Percentiles rank a stretch among this genome's conserved stretches.
Evolutionary conservation across 37 sponge, comb jelly and placozoan species (phyloP).

Genomic region (Haliclona indistincta): DNA sequence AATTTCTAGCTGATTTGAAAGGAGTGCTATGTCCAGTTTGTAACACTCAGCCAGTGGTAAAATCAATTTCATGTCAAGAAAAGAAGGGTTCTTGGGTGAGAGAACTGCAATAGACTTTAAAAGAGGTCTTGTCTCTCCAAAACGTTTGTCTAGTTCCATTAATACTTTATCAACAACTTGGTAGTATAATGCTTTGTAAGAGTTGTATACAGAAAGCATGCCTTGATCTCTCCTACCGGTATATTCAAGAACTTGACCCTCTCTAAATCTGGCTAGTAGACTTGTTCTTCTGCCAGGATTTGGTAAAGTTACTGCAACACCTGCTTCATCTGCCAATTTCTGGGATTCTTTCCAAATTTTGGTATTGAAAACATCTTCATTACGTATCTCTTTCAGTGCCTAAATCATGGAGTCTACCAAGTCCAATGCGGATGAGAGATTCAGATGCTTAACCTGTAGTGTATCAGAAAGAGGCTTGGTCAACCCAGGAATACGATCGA

Average conservation of each 20-base stretch:
- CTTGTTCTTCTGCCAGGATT: conserved; percentile 26
- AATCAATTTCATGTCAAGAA: conserved; percentile 17
- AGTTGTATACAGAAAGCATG: background rate
- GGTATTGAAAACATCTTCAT: conserved; percentile 13
- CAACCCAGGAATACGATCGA: conserved; percentile 29
- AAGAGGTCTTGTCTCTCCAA: conserved; percentile 26
- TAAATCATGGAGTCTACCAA: conserved; percentile 19
- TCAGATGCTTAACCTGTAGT: conserved; percentile 15
- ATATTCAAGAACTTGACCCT: conserved; percentile 10
- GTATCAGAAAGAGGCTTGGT: conserved; percentile 37
- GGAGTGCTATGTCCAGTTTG: conserved; percentile 9
- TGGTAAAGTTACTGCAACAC: conserved; percentile 9
- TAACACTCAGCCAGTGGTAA: conserved; percentile 22
- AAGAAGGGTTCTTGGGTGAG: conserved; percentile 23
- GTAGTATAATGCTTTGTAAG: conserved; percentile 12
- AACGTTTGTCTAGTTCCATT: conserved; percentile 18
- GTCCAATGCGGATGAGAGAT: conserved; percentile 29
- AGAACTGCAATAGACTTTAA: conserved; percentile 21
- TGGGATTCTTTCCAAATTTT: conserved; percentile 21
- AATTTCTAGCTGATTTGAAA: conserved; percentile 23
- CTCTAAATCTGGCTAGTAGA: conserved; percentile 1
- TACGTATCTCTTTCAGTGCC: conserved; percentile 8
- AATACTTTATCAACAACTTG: conserved; percentile 12
- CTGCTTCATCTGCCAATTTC: conserved; percentile 13
- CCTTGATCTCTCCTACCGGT: background rate